Evolutionary conservation across 2,113 vertebrate species (phyloP).

Genomic region (Cynopterus brachyotis): DNA sequence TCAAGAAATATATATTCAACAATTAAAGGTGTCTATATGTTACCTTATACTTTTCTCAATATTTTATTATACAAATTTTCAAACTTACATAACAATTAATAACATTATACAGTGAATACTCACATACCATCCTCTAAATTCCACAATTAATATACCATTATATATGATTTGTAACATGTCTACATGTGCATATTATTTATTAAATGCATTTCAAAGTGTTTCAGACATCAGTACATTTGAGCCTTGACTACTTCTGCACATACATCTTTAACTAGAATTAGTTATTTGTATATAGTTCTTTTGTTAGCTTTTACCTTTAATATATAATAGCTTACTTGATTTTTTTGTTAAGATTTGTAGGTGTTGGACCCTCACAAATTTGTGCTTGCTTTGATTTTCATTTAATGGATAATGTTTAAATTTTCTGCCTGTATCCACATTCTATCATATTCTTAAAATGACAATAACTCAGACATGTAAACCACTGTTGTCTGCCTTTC

Average conservation of each 20-base stretch:
- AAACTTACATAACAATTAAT: not conserved
- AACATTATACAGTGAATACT: not conserved
- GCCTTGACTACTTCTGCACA: not conserved
- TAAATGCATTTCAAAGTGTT: not conserved
- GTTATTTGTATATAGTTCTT: not conserved
- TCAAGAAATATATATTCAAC: not conserved
- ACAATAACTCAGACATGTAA: slow-evolving; percentile 30
- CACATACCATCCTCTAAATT: not conserved
- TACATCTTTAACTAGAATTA: not conserved
- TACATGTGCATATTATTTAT: not conserved
- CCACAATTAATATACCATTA: not conserved
- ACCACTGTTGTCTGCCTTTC: not conserved
- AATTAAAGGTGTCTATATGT: not conserved
- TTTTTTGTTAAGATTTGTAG: not conserved
- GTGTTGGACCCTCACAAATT: not conserved
- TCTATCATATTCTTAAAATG: not conserved
- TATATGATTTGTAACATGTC: not conserved
- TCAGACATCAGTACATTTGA: not conserved
- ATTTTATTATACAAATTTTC: not conserved
- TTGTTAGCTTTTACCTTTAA: not conserved
- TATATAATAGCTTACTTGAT: not conserved
- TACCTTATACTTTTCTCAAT: not conserved
- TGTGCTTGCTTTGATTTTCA: slow-evolving; percentile 17
- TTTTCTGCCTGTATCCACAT: not conserved
- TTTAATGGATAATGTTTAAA: not conserved